These are phyloP conservation scores for Standfussiana lucernea DNA, from an alignment of 2,888 invertebrate genomes.

Conservation along the genomic window DNA sequence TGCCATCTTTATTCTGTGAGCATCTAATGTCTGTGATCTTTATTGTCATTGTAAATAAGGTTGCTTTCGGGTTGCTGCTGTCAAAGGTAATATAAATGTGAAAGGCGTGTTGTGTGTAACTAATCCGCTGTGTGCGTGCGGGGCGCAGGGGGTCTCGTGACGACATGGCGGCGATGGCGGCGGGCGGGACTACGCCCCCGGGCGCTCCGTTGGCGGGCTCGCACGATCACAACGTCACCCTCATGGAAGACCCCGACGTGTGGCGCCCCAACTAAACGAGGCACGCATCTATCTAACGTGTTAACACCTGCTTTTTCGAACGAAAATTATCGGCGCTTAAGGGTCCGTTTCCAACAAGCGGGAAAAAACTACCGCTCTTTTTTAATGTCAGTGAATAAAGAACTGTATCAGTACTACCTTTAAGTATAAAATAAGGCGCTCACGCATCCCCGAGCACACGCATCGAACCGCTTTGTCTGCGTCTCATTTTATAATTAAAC, in stretches of 20 bases:
- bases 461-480: too few relatives aligned
- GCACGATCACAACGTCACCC: slow-evolving; percentile 93
- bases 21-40: slow-evolving; percentile 12
- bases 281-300: slow-evolving; percentile 66
- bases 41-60: background rate
- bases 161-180: slow-evolving; percentile 95
- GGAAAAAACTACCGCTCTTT: too few relatives aligned
- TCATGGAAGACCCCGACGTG: slow-evolving; percentile 98
- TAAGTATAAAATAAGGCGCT: too few relatives aligned
- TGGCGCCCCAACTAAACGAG: slow-evolving; percentile 97
- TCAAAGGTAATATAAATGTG: slow-evolving; percentile 18
- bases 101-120: slow-evolving; percentile 50
- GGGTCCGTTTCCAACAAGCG: too few relatives aligned
- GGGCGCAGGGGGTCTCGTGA: slow-evolving; percentile 94
- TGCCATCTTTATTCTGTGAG: background rate
- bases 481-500: too few relatives aligned
- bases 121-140: slow-evolving; percentile 60
- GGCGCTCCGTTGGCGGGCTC: slow-evolving; percentile 85
- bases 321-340: background rate
- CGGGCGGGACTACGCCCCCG: slow-evolving; percentile 92
- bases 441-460: too few relatives aligned
- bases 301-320: background rate
- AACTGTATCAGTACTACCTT: too few relatives aligned
- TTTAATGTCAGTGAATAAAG: too few relatives aligned
- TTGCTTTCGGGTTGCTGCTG: slow-evolving; percentile 10